Conservation (phyloP, 2,113 vertebrate species). For the Xiphias gladius region DNA sequence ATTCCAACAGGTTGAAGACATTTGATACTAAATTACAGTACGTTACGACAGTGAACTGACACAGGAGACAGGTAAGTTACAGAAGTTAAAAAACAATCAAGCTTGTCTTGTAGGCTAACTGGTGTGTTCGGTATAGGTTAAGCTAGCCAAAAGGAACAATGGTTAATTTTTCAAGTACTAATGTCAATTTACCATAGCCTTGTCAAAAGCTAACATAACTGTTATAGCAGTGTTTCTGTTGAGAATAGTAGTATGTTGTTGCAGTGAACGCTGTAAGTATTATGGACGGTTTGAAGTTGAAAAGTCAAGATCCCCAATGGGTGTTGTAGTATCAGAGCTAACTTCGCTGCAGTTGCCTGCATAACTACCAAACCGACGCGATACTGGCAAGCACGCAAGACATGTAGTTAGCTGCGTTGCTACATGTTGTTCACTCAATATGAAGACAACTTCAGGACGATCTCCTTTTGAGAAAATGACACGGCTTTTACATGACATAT, state of each 20-base stretch:
- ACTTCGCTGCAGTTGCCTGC: background rate
- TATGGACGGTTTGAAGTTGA: background rate
- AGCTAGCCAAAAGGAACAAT: background rate
- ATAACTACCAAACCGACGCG: background rate
- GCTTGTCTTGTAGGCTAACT: background rate
- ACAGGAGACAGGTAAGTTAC: background rate
- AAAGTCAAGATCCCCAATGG: background rate
- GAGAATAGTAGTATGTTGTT: too few relatives aligned
- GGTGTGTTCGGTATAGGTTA: background rate
- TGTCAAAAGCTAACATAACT: too few relatives aligned
- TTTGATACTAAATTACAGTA: too few relatives aligned
- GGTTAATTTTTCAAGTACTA: background rate
- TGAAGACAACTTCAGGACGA: background rate
- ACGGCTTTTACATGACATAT: background rate
- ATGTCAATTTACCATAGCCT: background rate
- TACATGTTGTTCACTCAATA: background rate
- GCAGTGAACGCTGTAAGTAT: background rate
- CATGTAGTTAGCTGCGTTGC: background rate
- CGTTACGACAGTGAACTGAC: background rate
- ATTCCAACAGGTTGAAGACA: slow-evolving; percentile 2
- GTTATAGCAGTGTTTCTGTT: too few relatives aligned
- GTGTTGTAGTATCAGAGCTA: background rate
- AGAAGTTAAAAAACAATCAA: background rate
- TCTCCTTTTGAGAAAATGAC: background rate
- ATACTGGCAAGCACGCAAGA: background rate